Conservation (phyloP, 2,888 invertebrate genomes). For the Abscondita cerata region DNA sequence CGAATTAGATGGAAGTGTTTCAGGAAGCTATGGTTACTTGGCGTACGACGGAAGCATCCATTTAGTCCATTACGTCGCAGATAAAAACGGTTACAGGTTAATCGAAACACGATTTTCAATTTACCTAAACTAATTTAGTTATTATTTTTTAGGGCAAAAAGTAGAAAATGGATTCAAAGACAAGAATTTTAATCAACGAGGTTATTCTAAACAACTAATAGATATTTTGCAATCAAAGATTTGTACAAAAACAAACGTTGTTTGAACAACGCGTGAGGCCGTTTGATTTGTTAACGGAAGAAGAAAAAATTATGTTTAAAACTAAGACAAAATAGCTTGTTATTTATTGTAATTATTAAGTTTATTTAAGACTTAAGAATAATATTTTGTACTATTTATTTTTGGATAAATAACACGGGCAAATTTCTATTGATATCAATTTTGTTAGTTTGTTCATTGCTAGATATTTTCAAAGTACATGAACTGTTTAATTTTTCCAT, state of each 20-base stretch:
- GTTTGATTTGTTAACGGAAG: conserved; percentile 25
- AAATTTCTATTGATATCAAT: no score
- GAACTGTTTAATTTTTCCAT: no score
- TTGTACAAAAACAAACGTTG: conserved; percentile 27
- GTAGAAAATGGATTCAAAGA: conserved; percentile 36
- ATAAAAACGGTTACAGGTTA: conserved; percentile 73
- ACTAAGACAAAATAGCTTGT: no score
- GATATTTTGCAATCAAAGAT: conserved; percentile 28
- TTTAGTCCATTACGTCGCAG: conserved; percentile 70
- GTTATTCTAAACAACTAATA: conserved; percentile 32
- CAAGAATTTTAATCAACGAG: conserved; percentile 2
- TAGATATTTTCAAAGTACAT: no score
- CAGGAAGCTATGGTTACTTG: conserved; percentile 75
- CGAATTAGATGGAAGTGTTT: conserved; percentile 73
- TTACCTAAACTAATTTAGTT: no score
- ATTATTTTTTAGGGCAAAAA: conserved; percentile 35
- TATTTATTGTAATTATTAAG: no score
- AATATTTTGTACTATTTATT: no score
- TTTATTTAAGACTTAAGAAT: no score
- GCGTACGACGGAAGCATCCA: conserved; percentile 68
- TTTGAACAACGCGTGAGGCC: conserved; percentile 35
- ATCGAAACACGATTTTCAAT: no score
- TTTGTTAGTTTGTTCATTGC: no score
- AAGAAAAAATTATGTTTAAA: conserved; percentile 15
- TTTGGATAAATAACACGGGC: no score